These are phyloP conservation scores for Hyphantria cunea DNA, from an alignment of 1,140 invertebrate species.

Conservation along the genomic window DNA sequence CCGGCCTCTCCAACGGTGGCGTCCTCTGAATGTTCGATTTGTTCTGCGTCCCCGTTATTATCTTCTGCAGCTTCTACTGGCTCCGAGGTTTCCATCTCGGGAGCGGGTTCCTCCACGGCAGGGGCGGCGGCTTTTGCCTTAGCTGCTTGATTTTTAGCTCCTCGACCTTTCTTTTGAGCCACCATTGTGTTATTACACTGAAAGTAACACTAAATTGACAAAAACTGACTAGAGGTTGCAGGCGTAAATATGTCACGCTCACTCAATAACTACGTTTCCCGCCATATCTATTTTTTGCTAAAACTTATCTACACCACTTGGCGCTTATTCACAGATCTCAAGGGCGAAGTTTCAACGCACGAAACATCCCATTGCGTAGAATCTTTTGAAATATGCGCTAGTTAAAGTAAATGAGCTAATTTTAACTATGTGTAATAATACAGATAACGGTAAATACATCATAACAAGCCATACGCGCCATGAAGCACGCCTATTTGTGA, in stretches of 20 bases:
- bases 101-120: slow-evolving; percentile 47
- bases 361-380: slow-evolving; percentile 38
- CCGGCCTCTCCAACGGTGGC: slow-evolving; percentile 21
- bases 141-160: slow-evolving; percentile 62
- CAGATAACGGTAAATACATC: slow-evolving; percentile 58
- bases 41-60: slow-evolving; percentile 63
- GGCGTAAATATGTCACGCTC: slow-evolving; percentile 31
- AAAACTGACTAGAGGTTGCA: slow-evolving; percentile 29
- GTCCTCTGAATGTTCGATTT: slow-evolving; percentile 41
- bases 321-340: slow-evolving; percentile 57
- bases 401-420: slow-evolving; percentile 25
- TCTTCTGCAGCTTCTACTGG: slow-evolving; percentile 55
- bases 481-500: slow-evolving; percentile 63
- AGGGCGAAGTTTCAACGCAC: slow-evolving; percentile 56
- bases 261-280: slow-evolving; percentile 40
- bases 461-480: slow-evolving; percentile 59
- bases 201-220: slow-evolving; percentile 33
- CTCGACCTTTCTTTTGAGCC: slow-evolving; percentile 71
- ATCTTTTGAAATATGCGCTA: slow-evolving; percentile 30
- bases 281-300: slow-evolving; percentile 47
- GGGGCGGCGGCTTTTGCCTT: slow-evolving; percentile 53
- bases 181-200: slow-evolving; percentile 60
- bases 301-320: slow-evolving; percentile 51
- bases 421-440: slow-evolving; percentile 32
- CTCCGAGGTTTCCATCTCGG: slow-evolving; percentile 50